phyloP scores from a whole-genome alignment of 2,888 invertebrate species.

The Tridacna gigas region DNA sequence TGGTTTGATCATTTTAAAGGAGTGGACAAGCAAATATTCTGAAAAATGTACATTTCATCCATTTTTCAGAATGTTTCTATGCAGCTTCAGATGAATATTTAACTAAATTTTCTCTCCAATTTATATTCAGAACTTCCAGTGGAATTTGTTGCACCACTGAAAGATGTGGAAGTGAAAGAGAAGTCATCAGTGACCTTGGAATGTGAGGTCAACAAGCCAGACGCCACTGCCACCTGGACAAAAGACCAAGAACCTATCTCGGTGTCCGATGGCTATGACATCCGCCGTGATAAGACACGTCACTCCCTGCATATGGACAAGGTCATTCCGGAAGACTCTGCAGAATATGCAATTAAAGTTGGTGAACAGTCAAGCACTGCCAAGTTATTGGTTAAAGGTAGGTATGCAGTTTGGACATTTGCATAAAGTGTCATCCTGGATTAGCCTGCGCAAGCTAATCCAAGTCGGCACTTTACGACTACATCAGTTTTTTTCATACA shows the following conservation, averaged over 20 bases:
- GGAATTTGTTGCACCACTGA: constrained; percentile 73
- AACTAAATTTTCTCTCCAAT: neutral
- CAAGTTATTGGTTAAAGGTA: constrained; percentile 68
- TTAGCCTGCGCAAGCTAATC: no score
- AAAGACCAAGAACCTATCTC: constrained; percentile 91
- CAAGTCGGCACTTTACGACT: no score
- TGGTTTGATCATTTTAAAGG: no score
- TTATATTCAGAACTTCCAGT: constrained; percentile 74
- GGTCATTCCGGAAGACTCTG: constrained; percentile 78
- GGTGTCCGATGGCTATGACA: constrained; percentile 92
- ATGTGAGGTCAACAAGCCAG: constrained; percentile 97
- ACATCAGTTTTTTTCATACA: no score
- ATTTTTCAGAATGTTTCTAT: no score
- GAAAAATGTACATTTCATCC: no score
- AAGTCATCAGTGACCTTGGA: constrained; percentile 90
- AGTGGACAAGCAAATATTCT: no score
- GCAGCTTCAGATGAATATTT: no score
- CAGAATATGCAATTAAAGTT: constrained; percentile 76
- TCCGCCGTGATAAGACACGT: constrained; percentile 90
- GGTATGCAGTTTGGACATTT: neutral
- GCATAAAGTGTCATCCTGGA: no score
- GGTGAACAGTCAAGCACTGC: constrained; percentile 71
- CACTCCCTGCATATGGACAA: constrained; percentile 78
- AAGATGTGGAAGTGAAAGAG: constrained; percentile 68
- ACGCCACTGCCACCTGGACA: constrained; percentile 96